A percentile compares a stretch with the other conserved stretches of the same genome.
phyloP scores from a whole-genome alignment of 2,113 vertebrate species.

The Hyla sarda region DNA sequence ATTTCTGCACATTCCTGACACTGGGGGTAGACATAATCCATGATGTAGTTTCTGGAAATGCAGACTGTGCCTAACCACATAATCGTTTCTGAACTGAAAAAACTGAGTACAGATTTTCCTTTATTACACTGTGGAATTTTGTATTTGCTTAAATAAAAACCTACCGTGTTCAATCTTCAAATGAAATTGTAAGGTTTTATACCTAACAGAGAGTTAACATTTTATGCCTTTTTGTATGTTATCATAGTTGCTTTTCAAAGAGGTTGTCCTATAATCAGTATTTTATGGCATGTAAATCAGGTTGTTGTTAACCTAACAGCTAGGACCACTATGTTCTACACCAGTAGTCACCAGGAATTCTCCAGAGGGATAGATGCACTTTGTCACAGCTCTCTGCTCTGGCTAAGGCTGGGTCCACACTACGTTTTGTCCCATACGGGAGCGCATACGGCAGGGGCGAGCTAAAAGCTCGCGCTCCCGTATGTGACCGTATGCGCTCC shows the following conservation, averaged over 20 bases:
- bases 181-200: no score
- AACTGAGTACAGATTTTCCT: background rate
- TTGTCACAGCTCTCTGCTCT: background rate
- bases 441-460: no score
- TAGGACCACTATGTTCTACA: no score
- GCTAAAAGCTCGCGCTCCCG: no score
- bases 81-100: background rate
- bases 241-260: background rate
- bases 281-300: background rate
- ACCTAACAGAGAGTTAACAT: no score
- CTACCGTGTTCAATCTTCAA: no score
- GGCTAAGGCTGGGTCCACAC: no score
- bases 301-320: background rate
- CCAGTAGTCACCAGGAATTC: background rate
- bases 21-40: slow-evolving; percentile 26
- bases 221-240: background rate
- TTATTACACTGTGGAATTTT: background rate
- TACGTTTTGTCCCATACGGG: no score
- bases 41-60: background rate
- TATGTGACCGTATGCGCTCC: no score
- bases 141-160: background rate
- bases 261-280: background rate
- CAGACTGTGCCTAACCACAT: background rate
- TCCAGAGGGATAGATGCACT: background rate
- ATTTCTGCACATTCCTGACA: slow-evolving; percentile 31